These are phyloP conservation scores for Chondrilla cf. caribensis DNA, from an alignment of 37 sponge, comb jelly and placozoan genomes.

Conservation along the genomic window DNA sequence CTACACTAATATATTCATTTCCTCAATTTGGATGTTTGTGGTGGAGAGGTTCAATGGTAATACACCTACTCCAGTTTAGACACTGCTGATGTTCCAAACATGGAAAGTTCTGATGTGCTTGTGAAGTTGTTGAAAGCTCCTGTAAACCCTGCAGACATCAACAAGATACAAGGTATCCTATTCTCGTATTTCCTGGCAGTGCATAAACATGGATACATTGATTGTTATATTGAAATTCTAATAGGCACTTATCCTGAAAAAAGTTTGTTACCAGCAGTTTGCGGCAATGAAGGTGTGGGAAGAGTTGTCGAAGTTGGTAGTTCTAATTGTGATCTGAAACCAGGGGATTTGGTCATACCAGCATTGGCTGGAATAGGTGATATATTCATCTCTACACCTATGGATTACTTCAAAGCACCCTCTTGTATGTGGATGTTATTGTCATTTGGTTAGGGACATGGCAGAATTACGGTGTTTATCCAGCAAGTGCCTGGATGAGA, in stretches of 20 bases:
- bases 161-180: conserved; percentile 79
- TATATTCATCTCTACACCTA: neutral
- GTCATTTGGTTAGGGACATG: conserved; percentile 68
- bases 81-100: neutral
- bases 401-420: neutral
- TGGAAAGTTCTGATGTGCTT: conserved; percentile 57
- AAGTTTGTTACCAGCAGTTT: conserved; percentile 71
- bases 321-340: conserved; percentile 32
- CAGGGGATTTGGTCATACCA: conserved; percentile 83
- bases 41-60: too few relatives aligned
- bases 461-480: conserved; percentile 46
- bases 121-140: conserved; percentile 75
- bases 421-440: neutral
- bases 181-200: too few relatives aligned
- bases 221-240: neutral
- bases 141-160: conserved; percentile 89
- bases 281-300: conserved; percentile 89
- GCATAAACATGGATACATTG: neutral
- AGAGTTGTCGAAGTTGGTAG: conserved; percentile 63
- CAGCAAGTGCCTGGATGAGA: conserved; percentile 36
- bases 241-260: conserved; percentile 78
- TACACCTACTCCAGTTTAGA: too few relatives aligned
- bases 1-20: too few relatives aligned
- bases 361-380: conserved; percentile 57
- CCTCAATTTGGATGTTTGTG: too few relatives aligned